A percentile compares a stretch with the other conserved stretches of the same genome.
phyloP scores from a whole-genome alignment of 2,113 vertebrate genomes.

The Bettongia penicillata region DNA sequence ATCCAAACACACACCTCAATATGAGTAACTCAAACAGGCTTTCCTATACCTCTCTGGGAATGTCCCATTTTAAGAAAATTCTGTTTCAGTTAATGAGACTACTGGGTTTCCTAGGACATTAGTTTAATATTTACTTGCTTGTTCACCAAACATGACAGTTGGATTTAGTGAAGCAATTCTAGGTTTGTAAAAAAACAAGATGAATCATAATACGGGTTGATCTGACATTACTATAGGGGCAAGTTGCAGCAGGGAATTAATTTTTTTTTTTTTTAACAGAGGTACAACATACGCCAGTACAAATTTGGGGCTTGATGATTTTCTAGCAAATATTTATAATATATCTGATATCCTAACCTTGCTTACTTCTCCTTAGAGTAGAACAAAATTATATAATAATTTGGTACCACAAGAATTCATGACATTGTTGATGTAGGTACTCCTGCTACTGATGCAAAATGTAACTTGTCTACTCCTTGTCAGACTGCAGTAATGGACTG shows the following conservation, averaged over 20 bases:
- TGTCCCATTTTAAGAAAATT: neutral
- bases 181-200: neutral
- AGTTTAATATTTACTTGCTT: slow-evolving; percentile 47
- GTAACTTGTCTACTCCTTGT: neutral
- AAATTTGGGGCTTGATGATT: neutral
- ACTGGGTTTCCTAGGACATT: neutral
- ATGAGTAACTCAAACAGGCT: slow-evolving; percentile 28
- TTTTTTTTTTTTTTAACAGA: neutral
- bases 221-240: slow-evolving; percentile 2
- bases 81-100: neutral
- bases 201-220: slow-evolving; percentile 52
- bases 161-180: neutral
- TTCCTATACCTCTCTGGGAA: neutral
- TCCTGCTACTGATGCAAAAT: neutral
- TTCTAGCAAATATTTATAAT: slow-evolving; percentile 17
- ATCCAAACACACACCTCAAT: neutral
- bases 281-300: neutral
- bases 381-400: neutral
- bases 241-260: slow-evolving; percentile 55
- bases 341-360: neutral
- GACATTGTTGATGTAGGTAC: neutral
- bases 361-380: neutral
- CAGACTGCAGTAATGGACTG: neutral
- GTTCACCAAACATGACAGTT: slow-evolving; percentile 38
- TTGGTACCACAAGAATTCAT: neutral